Conservation (phyloP, 2,888 invertebrate genomes). For the Dryomyza anilis region DNA sequence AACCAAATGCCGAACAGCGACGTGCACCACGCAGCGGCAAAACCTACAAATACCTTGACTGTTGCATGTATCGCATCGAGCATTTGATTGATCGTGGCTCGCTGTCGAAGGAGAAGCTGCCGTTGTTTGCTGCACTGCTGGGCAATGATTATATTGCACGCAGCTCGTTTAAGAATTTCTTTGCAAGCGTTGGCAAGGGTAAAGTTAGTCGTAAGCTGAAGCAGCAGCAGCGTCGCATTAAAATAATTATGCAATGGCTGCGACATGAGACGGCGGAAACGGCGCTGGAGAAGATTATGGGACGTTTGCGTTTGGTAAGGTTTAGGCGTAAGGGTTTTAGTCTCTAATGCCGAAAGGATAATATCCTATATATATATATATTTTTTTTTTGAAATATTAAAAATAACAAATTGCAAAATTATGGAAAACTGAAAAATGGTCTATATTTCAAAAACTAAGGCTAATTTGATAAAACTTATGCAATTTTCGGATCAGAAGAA, state of each 20-base stretch:
- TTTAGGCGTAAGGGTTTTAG: too few relatives aligned
- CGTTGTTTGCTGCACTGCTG: conserved; percentile 79
- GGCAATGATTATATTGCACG: conserved; percentile 88
- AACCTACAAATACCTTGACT: conserved; percentile 62
- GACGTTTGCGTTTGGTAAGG: conserved; percentile 64
- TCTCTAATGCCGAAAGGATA: too few relatives aligned
- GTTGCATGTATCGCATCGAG: conserved; percentile 75
- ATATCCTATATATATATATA: too few relatives aligned
- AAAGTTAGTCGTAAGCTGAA: conserved; percentile 57
- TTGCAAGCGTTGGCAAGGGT: conserved; percentile 62
- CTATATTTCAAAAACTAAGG: too few relatives aligned
- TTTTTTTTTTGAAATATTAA: too few relatives aligned
- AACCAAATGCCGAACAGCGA: conserved; percentile 38
- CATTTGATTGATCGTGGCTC: conserved; percentile 71
- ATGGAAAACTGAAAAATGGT: too few relatives aligned
- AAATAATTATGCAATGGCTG: conserved; percentile 77
- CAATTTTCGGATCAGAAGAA: too few relatives aligned
- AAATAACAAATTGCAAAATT: too few relatives aligned
- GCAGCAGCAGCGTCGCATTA: conserved; percentile 72
- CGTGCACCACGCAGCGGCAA: conserved; percentile 32
- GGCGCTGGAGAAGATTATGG: conserved; percentile 72
- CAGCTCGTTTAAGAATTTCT: conserved; percentile 73
- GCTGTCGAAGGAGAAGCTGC: conserved; percentile 71
- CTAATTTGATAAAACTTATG: too few relatives aligned
- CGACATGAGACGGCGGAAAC: conserved; percentile 72